Conservation (phyloP, 1,140 invertebrate species). For the Sesamia nonagrioides region DNA sequence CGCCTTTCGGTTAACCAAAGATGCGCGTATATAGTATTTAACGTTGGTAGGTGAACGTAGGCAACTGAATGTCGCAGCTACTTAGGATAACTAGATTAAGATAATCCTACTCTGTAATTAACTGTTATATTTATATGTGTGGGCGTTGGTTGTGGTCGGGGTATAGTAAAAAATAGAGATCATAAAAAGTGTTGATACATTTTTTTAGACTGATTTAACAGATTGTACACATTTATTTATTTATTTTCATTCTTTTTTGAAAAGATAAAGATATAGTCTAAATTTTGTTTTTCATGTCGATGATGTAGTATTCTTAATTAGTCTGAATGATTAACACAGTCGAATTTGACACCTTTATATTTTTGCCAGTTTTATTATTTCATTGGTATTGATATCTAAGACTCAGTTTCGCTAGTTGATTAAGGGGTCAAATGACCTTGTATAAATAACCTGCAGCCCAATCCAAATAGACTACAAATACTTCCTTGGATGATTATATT, state of each 20-base stretch:
- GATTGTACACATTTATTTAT: too few relatives aligned
- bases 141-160: background rate
- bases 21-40: slow-evolving; percentile 57
- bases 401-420: too few relatives aligned
- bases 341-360: too few relatives aligned
- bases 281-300: too few relatives aligned
- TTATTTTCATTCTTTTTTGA: too few relatives aligned
- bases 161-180: background rate
- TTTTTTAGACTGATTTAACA: background rate
- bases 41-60: slow-evolving; percentile 47
- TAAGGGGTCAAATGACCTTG: too few relatives aligned
- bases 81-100: slow-evolving; percentile 31
- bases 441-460: background rate
- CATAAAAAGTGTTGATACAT: background rate
- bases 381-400: too few relatives aligned
- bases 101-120: slow-evolving; percentile 42
- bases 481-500: background rate
- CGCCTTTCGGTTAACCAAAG: slow-evolving; percentile 63
- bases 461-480: background rate
- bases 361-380: too few relatives aligned
- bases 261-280: too few relatives aligned
- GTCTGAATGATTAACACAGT: too few relatives aligned
- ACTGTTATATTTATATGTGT: slow-evolving; percentile 29
- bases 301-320: background rate
- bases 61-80: slow-evolving; percentile 55